Conservation (phyloP, 2,113 vertebrate genomes). For the Gnathonemus echidnorhynchus region DNA sequence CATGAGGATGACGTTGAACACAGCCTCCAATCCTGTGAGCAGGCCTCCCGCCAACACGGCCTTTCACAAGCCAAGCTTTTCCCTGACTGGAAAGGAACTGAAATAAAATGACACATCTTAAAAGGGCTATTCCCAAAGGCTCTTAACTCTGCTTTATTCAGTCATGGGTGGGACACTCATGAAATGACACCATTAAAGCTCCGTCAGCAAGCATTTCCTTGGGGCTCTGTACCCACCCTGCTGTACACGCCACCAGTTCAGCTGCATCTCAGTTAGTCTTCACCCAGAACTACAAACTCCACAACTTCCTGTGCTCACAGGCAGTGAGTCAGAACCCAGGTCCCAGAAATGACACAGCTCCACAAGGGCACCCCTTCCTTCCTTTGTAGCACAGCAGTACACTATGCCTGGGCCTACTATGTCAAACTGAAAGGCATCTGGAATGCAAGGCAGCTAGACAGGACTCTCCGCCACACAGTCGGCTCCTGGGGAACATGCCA, state of each 20-base stretch:
- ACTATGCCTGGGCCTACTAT: neutral
- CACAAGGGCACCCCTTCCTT: neutral
- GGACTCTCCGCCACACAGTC: conserved; percentile 36
- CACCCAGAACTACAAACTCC: neutral
- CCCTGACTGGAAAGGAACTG: neutral
- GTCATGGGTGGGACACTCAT: neutral
- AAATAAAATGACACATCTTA: neutral
- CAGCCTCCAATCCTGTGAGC: neutral
- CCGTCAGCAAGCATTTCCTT: neutral
- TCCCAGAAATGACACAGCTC: neutral
- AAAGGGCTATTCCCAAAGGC: neutral
- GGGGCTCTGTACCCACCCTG: neutral
- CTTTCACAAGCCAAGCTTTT: neutral
- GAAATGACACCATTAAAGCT: neutral
- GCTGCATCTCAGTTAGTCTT: neutral
- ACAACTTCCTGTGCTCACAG: neutral
- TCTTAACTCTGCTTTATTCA: neutral
- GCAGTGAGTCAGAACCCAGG: neutral
- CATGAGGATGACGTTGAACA: too few species aligned
- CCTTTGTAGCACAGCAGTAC: neutral
- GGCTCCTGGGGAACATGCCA: conserved; percentile 32
- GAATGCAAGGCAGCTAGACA: conserved; percentile 41
- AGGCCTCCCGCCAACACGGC: neutral
- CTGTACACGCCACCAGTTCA: neutral
- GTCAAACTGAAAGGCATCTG: neutral